Evolutionary conservation across 2,797 vertebrate genomes (phyloP), one percentile per base, ranked within the genome.

Genomic region (Paramormyrops hopkinsi): DNA sequence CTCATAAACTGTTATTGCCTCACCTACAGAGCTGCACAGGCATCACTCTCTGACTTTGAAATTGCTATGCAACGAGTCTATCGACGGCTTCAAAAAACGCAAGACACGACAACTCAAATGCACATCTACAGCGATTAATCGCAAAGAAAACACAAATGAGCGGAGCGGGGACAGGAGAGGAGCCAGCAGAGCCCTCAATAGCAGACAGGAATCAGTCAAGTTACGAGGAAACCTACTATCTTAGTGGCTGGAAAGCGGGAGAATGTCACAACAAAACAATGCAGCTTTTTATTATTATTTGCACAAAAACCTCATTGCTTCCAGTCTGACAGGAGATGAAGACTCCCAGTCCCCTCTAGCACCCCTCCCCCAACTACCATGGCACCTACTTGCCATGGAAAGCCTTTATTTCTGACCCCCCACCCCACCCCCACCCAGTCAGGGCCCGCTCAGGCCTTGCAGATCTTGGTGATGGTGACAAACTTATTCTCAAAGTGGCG

Each of bases 401-500:
- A 48, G 50, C 54, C 88, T 79, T 48, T 65, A 41, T 69, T 6
- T 46, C 53, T 17, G 86, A 88, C 89, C n/a, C 87, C 14, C 51
- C 51, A 14, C 41, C 51, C 87, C 79, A 29, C 1, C 86, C 59
- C 87, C 53, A 37, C 83, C 86, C 87, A 11, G 9, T 8, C 14
- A 19, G 11, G 8, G 25, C 22, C 89, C 88, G 86, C 92, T 98
- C 94, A 98, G 91, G 96, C 95, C 90, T 96, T 96, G 93, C 97
- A 99, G 95, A 99, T 98, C 93, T 94, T 96, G 89, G 97, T 99
- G 93, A 97, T 97, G 2, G 97, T 97, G 90, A 98, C 97, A 91
- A 97, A 98, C 88, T 95, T 96, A 92, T 98, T 99, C 91, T 97
- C 97, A 88, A 99, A 99, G 94, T 99, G 98, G 90, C 94, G 97